A percentile compares a stretch with the other conserved stretches of the same genome.
These are phyloP conservation scores for Argyra leucocephala DNA, from an alignment of 2,888 invertebrate species.

Conservation along the genomic window DNA sequence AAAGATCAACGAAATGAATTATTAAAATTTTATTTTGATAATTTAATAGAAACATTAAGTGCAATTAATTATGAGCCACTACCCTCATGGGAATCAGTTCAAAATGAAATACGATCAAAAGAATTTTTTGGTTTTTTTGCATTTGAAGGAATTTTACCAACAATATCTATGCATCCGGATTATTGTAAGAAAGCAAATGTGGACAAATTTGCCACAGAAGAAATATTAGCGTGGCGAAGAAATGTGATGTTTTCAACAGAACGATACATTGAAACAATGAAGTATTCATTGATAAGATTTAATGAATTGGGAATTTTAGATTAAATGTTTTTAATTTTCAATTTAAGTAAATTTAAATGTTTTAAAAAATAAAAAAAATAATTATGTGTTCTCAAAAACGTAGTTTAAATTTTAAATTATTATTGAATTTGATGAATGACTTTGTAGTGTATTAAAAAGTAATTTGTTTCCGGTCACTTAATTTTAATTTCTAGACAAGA, in stretches of 20 bases:
- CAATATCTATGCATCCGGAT: slow-evolving; percentile 32
- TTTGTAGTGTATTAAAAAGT: too few species aligned
- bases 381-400: too few species aligned
- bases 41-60: slow-evolving; percentile 21
- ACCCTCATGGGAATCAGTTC: slow-evolving; percentile 31
- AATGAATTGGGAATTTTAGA: slow-evolving; percentile 32
- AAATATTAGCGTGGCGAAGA: slow-evolving; percentile 28
- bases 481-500: too few species aligned
- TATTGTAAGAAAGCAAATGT: slow-evolving; percentile 31
- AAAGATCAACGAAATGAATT: slow-evolving; percentile 20
- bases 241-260: slow-evolving; percentile 30
- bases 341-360: too few species aligned
- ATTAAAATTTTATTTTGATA: slow-evolving; percentile 19
- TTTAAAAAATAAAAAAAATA: too few species aligned
- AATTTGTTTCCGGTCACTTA: too few species aligned
- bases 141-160: slow-evolving; percentile 31
- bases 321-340: slow-evolving; percentile 15
- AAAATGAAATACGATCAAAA: slow-evolving; percentile 29
- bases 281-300: slow-evolving; percentile 32
- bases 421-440: too few species aligned
- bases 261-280: slow-evolving; percentile 31
- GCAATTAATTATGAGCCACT: slow-evolving; percentile 20
- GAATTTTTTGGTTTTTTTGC: slow-evolving; percentile 36
- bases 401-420: too few species aligned
- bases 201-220: slow-evolving; percentile 30